phyloP scores from a whole-genome alignment of 2,888 invertebrate species.

The Troilus luridus region DNA sequence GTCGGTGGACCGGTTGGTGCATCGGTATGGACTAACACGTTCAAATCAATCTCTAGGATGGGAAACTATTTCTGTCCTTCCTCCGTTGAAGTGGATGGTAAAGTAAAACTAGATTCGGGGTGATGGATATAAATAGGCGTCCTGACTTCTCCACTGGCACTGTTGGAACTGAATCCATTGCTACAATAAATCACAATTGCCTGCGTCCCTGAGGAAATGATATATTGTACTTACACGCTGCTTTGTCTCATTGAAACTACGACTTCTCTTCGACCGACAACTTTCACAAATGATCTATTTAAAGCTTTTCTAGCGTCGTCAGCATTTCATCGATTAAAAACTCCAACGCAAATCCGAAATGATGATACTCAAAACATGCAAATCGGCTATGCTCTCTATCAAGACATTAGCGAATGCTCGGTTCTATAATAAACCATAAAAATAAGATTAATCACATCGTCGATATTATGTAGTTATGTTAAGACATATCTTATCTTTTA shows the following conservation, averaged over 20 bases:
- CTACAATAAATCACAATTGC: neutral
- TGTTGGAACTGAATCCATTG: neutral
- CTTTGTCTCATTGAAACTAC: constrained; percentile 23
- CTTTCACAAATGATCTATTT: neutral
- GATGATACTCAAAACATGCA: no score
- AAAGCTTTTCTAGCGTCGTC: neutral
- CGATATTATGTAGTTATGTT: no score
- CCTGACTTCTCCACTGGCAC: neutral
- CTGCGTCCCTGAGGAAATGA: neutral
- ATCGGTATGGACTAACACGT: neutral
- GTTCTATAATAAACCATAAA: no score
- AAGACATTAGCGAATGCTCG: no score
- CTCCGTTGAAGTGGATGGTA: neutral
- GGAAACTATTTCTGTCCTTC: neutral
- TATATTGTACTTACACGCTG: neutral
- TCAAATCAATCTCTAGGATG: neutral
- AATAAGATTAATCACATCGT: no score
- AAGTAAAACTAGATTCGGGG: neutral
- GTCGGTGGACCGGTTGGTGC: neutral
- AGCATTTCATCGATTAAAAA: no score
- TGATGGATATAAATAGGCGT: neutral
- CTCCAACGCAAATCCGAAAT: no score
- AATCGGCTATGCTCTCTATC: no score
- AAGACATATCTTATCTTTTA: no score
- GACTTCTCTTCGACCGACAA: neutral